Conservation (phyloP, 2,113 vertebrate genomes). For the Poeciliopsis prolifica region DNA sequence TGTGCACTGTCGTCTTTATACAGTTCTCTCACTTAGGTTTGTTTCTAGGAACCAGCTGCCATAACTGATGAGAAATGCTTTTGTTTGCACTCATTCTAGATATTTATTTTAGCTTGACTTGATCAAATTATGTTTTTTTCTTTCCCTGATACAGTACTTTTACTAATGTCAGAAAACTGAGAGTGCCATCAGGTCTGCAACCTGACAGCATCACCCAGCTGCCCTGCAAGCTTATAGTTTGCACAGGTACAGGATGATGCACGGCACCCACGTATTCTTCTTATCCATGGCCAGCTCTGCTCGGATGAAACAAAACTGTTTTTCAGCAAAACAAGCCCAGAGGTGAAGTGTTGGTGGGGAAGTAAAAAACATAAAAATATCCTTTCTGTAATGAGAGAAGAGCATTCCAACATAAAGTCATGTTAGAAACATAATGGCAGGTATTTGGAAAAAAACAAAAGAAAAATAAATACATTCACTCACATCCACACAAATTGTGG, state of each 20-base stretch:
- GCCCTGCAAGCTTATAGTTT: constrained; percentile 33
- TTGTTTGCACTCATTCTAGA: background rate
- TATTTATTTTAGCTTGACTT: background rate
- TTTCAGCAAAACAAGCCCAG: constrained; percentile 42
- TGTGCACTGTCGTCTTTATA: constrained; percentile 17
- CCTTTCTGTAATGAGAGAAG: constrained; percentile 27
- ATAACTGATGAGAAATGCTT: constrained; percentile 20
- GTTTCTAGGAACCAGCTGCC: constrained; percentile 36
- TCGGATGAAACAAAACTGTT: constrained; percentile 38
- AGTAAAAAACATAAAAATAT: background rate
- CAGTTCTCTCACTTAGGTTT: constrained; percentile 17
- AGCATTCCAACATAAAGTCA: constrained; percentile 18
- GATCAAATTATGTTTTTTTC: background rate
- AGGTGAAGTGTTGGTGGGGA: constrained; percentile 26
- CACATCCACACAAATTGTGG: background rate
- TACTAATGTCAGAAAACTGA: constrained; percentile 12
- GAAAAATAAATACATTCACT: too few species aligned
- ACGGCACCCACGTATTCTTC: constrained; percentile 49
- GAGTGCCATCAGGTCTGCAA: constrained; percentile 28
- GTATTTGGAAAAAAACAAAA: constrained; percentile 5
- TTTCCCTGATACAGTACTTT: background rate
- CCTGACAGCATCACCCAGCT: constrained; percentile 50
- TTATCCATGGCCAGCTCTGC: constrained; percentile 58
- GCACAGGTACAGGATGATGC: constrained; percentile 44
- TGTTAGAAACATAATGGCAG: constrained; percentile 8